phyloP scores from a whole-genome alignment of 2,888 invertebrate genomes.

The Diadromus collaris region DNA sequence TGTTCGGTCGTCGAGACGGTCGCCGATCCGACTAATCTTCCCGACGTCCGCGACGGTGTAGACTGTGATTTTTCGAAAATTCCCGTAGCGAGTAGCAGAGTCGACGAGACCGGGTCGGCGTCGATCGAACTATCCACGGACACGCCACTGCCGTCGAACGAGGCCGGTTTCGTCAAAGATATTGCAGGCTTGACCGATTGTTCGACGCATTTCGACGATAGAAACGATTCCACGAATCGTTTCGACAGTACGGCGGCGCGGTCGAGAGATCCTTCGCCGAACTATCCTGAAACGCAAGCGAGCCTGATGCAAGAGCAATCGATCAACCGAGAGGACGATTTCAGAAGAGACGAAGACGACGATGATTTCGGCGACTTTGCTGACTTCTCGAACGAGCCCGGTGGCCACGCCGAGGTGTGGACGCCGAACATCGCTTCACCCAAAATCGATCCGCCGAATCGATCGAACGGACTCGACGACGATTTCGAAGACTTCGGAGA shows the following conservation, averaged over 20 bases:
- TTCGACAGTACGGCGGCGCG: constrained; percentile 5
- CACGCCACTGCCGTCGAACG: constrained; percentile 64
- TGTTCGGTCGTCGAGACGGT: constrained; percentile 10
- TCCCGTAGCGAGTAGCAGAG: constrained; percentile 36
- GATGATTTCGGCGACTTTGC: constrained; percentile 80
- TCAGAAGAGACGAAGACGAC: constrained; percentile 60
- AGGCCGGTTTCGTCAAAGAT: constrained; percentile 31
- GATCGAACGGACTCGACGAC: constrained; percentile 71
- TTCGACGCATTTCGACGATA: not conserved
- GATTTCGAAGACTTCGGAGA: constrained; percentile 81
- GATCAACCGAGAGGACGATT: constrained; percentile 3
- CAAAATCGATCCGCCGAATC: constrained; percentile 53
- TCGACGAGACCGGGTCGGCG: constrained; percentile 9
- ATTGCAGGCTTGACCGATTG: constrained; percentile 56
- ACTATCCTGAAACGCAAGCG: not conserved
- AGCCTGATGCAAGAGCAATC: constrained; percentile 7
- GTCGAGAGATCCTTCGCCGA: constrained; percentile 11
- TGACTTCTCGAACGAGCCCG: constrained; percentile 71
- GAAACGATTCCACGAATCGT: not conserved
- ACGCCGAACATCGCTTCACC: constrained; percentile 65
- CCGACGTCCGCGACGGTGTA: constrained; percentile 29
- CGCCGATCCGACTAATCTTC: constrained; percentile 19
- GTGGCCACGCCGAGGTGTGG: constrained; percentile 56
- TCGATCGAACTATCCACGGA: constrained; percentile 26
- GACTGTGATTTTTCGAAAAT: constrained; percentile 61